phyloP scores from a whole-genome alignment of 2,113 vertebrate species.

The Corynorhinus townsendii region DNA sequence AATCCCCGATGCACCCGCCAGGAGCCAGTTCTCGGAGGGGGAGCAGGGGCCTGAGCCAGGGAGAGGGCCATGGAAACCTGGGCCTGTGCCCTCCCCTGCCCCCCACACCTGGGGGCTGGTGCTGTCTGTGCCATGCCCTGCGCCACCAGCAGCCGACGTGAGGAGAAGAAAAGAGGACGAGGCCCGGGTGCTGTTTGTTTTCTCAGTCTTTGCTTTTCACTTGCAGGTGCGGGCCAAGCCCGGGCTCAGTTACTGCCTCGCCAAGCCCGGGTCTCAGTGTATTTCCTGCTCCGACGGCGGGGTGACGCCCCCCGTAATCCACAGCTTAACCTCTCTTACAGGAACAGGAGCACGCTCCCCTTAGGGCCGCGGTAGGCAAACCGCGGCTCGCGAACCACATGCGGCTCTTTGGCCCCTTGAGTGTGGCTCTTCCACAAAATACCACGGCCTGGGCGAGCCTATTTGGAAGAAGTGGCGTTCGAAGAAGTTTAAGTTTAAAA shows the following conservation, averaged over 20 bases:
- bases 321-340: background rate
- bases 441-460: no score
- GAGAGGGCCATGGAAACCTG: fast-evolving
- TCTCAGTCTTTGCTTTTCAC: background rate
- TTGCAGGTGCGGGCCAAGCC: background rate
- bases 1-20: background rate
- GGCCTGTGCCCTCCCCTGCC: background rate
- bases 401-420: no score
- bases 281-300: background rate
- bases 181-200: background rate
- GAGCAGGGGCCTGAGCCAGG: no score
- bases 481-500: no score
- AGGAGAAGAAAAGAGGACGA: background rate
- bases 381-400: no score
- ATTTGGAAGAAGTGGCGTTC: no score
- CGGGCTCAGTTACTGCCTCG: background rate
- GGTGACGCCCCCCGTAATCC: background rate
- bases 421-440: no score
- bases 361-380: background rate
- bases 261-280: background rate
- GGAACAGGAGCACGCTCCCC: background rate
- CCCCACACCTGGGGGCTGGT: fast-evolving
- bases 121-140: fast-evolving
- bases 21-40: background rate
- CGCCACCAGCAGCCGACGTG: fast-evolving